Base-by-base conservation (phyloP, 2,113 vertebrate species). In the Tenebrosternarchus preto region DNA sequence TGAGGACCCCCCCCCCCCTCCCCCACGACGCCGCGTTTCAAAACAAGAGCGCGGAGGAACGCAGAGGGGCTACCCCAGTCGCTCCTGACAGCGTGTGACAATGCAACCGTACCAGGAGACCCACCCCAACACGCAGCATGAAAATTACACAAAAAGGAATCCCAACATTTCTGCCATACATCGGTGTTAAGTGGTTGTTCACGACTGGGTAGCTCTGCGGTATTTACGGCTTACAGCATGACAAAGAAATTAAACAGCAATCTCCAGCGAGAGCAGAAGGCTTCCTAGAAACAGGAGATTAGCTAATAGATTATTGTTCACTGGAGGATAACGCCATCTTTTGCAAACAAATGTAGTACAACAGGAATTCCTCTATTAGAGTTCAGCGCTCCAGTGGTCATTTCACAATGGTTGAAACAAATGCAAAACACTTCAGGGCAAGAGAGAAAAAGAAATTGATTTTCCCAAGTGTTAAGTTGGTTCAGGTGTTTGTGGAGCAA, bases 371-470 rank as follows among this genome's bases (percentile, higher is more conserved):
- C 43, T 66, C 16, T 57, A 55, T 71, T 73, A 77, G 29, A 56
- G 22, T 53, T 25, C 25, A 50, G 36, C 8, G 15, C 19, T 50
- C 66, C n/a, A 61, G 55, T 19, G 19, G 56, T 43, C 24, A 63
- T 80, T 82, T 80, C 68, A 77, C 63, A 31, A 72, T 20, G 16
- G 50, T 79, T 56, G n/a, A 57, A 46, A 79, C 53, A 79, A 83
- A 72, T 76, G 71, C 20, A 16, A 16, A 19, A 50, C 25, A 43
- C 73, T 77, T 73, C 68, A 29, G 63, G 46, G 29, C 24, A 17
- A 36, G 8, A 39, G 63, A 22, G 57, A 53, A 81, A 78, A 43
- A 24, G 73, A 63, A 66, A 76, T 5, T 55, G 20, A 80, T 69
- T 83, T 82, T 75, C 24, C 63, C 66, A 46, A n/a, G 33, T 50